These are phyloP conservation scores for Adelognathus sp. DNA, from an alignment of 2,888 invertebrate genomes.

Conservation along the genomic window DNA sequence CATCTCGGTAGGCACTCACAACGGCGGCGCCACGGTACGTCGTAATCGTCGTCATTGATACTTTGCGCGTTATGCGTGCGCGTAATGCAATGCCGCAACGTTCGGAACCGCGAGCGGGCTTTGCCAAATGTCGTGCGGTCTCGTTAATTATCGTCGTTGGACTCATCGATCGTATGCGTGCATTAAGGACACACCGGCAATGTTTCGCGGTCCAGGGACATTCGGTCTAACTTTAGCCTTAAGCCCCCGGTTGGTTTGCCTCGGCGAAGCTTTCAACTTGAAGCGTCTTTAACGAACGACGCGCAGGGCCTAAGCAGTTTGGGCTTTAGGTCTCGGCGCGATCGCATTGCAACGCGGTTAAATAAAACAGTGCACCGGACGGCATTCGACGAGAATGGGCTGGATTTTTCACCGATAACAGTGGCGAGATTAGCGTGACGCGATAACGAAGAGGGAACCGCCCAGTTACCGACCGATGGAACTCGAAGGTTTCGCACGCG, in stretches of 20 bases:
- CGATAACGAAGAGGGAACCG: neutral
- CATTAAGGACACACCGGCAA: constrained; percentile 67
- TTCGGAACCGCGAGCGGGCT: neutral
- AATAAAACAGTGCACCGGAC: constrained; percentile 74
- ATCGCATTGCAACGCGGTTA: constrained; percentile 63
- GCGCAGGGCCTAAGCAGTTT: constrained; percentile 57
- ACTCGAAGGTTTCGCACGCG: no score
- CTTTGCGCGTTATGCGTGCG: neutral
- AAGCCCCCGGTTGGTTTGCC: constrained; percentile 69
- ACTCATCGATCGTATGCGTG: constrained; percentile 70
- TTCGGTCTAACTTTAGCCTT: constrained; percentile 79
- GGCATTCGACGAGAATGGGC: constrained; percentile 38
- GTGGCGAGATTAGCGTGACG: neutral
- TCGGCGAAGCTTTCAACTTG: constrained; percentile 38
- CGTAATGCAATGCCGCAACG: no score
- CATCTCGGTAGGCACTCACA: neutral
- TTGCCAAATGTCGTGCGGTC: constrained; percentile 50
- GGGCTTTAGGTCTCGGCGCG: constrained; percentile 64
- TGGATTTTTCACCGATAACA: constrained; percentile 42
- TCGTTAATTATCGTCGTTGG: constrained; percentile 70
- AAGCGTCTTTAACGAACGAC: constrained; percentile 24
- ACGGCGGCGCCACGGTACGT: neutral
- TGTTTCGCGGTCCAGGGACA: constrained; percentile 78
- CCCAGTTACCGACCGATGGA: neutral
- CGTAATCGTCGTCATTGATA: constrained; percentile 25